Evolutionary conservation across 2,797 vertebrate species (phyloP), one percentile per base, ranked within the genome.

Genomic region (Pseudopleuronectes americanus): DNA sequence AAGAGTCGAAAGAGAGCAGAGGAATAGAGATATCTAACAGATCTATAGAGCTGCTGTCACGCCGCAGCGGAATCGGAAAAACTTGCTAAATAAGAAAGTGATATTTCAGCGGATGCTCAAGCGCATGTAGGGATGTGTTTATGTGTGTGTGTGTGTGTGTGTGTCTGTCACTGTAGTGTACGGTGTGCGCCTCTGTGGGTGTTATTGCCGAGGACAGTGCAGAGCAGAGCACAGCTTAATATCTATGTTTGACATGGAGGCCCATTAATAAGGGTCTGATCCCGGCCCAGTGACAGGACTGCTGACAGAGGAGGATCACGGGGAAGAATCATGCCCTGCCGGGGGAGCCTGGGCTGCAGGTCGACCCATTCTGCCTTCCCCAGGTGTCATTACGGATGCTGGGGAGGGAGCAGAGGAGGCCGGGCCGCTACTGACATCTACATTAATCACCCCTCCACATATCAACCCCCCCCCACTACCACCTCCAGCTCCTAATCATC

Each of bases 231-330:
- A 79, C 89, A 89, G 89, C 90, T 95, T 95, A 96, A 96, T 95
- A 95, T 88, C 92, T 90, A 87, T 95, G 86, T 95, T 92, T 95
- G 92, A 96, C 93, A 95, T 92, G 91, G 81, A 90, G 84, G 90
- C 92, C 90, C 94, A 94, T 95, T 96, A 95, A 96, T 96, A 96
- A 95, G 91, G 82, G 81, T 85, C 89, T 93, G 94, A 95, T 96
- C 94, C 65, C 75, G 92, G 94, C 89, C 85, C 85, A 71, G 90
- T 96, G 95, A 95, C 94, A 96, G 90, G 69, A 87, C 83, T 94
- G 94, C 94, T 95, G 95, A 96, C 95, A 95, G 91, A 89, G 94
- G 93, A 89, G 90, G 93, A 94, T 94, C 94, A 92, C 88, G 90
- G 89, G 92, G 91, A 94, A 91, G 89, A 95, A 92, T 93, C 90